Evolutionary conservation across 2,113 vertebrate genomes (phyloP).

Genomic region (Oncorhynchus masou): DNA sequence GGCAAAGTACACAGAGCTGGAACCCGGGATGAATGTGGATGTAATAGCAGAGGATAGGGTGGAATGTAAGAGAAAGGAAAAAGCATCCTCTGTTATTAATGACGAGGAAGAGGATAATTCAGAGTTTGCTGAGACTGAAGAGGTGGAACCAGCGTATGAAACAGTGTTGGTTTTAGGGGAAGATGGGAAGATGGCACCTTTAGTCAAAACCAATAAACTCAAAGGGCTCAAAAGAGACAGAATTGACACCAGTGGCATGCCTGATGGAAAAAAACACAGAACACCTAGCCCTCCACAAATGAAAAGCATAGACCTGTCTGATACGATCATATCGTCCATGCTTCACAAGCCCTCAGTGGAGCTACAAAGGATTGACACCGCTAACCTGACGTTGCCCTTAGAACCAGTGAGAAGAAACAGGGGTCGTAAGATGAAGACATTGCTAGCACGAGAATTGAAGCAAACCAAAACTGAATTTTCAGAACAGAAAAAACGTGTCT

Average conservation of each 20-base stretch:
- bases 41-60: slow-evolving; percentile 19
- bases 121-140: slow-evolving; percentile 6
- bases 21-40: background rate
- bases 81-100: slow-evolving; percentile 42
- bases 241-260: too few relatives aligned
- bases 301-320: slow-evolving; percentile 5
- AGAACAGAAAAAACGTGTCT: background rate
- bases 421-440: slow-evolving; percentile 67
- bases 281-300: background rate
- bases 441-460: slow-evolving; percentile 62
- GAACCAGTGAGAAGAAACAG: slow-evolving; percentile 64
- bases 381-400: background rate
- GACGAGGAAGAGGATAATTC: slow-evolving; percentile 44
- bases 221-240: too few relatives aligned
- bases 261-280: too few relatives aligned
- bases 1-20: slow-evolving; percentile 49
- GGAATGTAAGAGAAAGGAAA: slow-evolving; percentile 17
- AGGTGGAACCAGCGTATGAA: slow-evolving; percentile 14
- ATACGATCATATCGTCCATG: slow-evolving; percentile 38
- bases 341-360: slow-evolving; percentile 2
- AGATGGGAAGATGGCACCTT: slow-evolving; percentile 56
- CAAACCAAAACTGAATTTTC: background rate
- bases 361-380: slow-evolving; percentile 12
- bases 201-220: slow-evolving; percentile 18
- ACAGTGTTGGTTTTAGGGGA: slow-evolving; percentile 59